Base-by-base conservation (phyloP, 1,140 invertebrate species). In the Listronotus oregonensis region DNA sequence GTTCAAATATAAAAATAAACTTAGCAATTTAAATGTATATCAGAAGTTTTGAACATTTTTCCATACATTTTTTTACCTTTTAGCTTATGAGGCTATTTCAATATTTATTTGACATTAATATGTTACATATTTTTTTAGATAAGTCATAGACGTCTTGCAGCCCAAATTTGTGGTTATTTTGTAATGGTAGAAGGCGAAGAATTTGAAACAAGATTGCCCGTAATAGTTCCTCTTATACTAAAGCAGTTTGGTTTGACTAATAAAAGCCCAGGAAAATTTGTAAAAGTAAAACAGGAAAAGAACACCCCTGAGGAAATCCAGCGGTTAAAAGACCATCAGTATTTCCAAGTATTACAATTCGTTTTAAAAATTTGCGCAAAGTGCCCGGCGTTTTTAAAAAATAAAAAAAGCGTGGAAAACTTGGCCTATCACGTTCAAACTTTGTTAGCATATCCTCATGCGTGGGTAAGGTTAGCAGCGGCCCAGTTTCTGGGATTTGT, bases 401-500 rank as follows among this genome's bases (percentile, higher is more conserved):
- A 64, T 9, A 73, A 56, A 10, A 18, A 12, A 11, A 42, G 72
- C 43, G 59, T 70, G 34, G 78, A 61, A 77, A 82, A 66, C 84
- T 64, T 81, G 74, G 50, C 73, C 79, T 81, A 81, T 64, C 72
- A 81, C 52, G 71, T 80, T 65, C 82, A 85, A 54, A 77, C 79
- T 11, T 77, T 90, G 15, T 72, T 87, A 8, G 78, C 72, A 3
- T 82, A 90, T 76, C 83, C 86, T 14, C 89, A 91, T 74, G 78
- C 84, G 39, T 91, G 89, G 89, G 90, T 96, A 3, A 85, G 93
- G 56, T 80, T 93, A 46, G 84, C 85, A 56, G 84, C 91, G 11
- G 83, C 86, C 2, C 90, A 94, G 75, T 82, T 94, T 40, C 77
- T 96, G 18, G 88, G 89, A 3, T 82, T 87, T 18, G 81, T 95